Evolutionary conservation across 2,888 invertebrate genomes (phyloP).

Genomic region (Philopedon plagiatum): DNA sequence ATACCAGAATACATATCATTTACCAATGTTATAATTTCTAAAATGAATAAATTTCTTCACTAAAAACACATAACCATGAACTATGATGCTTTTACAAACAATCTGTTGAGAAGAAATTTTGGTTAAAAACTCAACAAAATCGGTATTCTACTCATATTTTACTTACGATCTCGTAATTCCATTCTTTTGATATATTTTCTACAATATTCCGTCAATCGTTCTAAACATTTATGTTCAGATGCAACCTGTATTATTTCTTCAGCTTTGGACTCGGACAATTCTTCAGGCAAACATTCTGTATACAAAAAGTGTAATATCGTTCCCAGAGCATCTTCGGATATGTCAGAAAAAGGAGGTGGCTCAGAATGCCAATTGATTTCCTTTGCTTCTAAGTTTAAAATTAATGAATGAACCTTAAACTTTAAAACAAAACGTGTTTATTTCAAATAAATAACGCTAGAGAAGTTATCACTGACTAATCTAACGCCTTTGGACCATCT

Average conservation of each 20-base stretch:
- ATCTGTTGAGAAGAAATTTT: too few species aligned
- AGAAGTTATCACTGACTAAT: too few species aligned
- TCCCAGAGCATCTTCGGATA: slow-evolving; percentile 75
- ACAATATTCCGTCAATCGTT: slow-evolving; percentile 73
- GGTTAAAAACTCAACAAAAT: not conserved
- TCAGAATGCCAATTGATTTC: slow-evolving; percentile 73
- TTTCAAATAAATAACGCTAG: too few species aligned
- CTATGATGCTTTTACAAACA: too few species aligned
- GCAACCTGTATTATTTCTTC: slow-evolving; percentile 71
- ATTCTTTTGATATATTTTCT: slow-evolving; percentile 75
- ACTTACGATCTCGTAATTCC: slow-evolving; percentile 76
- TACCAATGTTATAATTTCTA: slow-evolving; percentile 76
- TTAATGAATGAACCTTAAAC: slow-evolving; percentile 73
- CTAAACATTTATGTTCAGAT: slow-evolving; percentile 72
- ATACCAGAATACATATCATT: slow-evolving; percentile 77
- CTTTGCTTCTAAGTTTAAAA: slow-evolving; percentile 72
- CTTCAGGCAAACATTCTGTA: slow-evolving; percentile 75
- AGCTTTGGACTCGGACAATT: slow-evolving; percentile 74
- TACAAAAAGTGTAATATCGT: slow-evolving; percentile 77
- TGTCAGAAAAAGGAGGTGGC: slow-evolving; percentile 72
- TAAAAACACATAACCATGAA: too few species aligned
- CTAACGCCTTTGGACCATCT: too few species aligned
- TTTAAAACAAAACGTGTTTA: slow-evolving; percentile 57
- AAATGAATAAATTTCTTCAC: too few species aligned
- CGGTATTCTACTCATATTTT: slow-evolving; percentile 2